These are phyloP conservation scores for Merops nubicus DNA, from an alignment of 2,113 vertebrate genomes.

Conservation along the genomic window DNA sequence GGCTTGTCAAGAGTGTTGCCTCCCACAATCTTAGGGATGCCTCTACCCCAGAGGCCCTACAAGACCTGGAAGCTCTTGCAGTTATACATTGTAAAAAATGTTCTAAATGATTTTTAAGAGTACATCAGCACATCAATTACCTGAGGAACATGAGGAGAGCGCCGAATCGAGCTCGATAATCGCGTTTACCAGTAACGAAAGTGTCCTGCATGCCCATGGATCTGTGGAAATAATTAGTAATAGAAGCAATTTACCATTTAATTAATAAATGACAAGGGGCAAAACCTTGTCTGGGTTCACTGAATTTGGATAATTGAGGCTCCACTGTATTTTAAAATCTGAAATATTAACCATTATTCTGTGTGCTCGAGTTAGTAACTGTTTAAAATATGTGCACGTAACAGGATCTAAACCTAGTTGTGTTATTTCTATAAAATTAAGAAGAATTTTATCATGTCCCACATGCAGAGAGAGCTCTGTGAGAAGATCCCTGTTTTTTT, in stretches of 20 bases:
- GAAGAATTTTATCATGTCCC: background rate
- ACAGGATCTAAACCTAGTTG: background rate
- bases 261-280: constrained; percentile 69
- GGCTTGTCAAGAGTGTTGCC: background rate
- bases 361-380: constrained; percentile 44
- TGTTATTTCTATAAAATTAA: background rate
- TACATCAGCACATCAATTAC: constrained; percentile 40
- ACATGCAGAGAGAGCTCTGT: background rate
- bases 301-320: constrained; percentile 66
- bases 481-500: background rate
- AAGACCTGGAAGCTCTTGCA: constrained; percentile 26
- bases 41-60: background rate
- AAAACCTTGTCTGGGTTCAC: constrained; percentile 67
- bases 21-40: background rate
- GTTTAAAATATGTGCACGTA: background rate
- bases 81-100: background rate
- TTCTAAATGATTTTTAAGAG: constrained; percentile 31
- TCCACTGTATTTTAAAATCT: constrained; percentile 62
- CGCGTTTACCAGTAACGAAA: constrained; percentile 45
- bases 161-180: constrained; percentile 32
- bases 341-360: constrained; percentile 61
- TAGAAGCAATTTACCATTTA: constrained; percentile 69
- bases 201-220: constrained; percentile 45
- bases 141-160: constrained; percentile 44
- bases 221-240: constrained; percentile 70